These are phyloP conservation scores for Carcinoscorpius rotundicauda DNA, from an alignment of 1,140 invertebrate species.

Conservation along the genomic window DNA sequence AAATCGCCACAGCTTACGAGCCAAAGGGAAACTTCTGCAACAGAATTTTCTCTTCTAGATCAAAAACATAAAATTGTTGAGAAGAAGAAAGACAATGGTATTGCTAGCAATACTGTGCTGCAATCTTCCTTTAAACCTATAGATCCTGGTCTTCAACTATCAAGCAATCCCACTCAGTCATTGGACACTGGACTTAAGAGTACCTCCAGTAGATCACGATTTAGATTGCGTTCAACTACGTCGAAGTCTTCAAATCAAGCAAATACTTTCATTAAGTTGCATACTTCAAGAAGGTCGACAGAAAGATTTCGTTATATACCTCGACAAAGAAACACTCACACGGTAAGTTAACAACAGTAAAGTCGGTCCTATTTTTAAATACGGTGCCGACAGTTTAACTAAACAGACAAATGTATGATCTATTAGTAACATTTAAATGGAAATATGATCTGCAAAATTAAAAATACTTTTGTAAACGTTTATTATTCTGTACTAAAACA, in stretches of 20 bases:
- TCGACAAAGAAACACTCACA: neutral
- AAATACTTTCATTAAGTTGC: neutral
- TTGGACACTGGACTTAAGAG: constrained; percentile 50
- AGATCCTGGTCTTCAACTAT: neutral
- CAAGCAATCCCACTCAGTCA: constrained; percentile 12
- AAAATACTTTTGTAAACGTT: neutral
- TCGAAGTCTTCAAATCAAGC: constrained; percentile 57
- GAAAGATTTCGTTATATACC: neutral
- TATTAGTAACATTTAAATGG: too few species aligned
- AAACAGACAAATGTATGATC: too few species aligned
- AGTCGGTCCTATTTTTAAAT: too few species aligned
- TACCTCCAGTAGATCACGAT: constrained; percentile 50
- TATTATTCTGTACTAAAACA: constrained; percentile 46
- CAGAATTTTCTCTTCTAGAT: too few species aligned
- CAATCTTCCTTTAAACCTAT: constrained; percentile 13
- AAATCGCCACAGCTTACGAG: too few species aligned
- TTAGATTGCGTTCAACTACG: constrained; percentile 75
- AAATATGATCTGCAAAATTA: too few species aligned
- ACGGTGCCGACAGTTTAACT: too few species aligned
- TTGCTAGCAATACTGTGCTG: constrained; percentile 10
- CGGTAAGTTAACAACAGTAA: neutral
- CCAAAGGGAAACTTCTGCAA: too few species aligned
- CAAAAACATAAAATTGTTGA: neutral
- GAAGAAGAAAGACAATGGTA: constrained; percentile 7
- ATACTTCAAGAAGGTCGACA: neutral